Base-by-base conservation (phyloP, 2,888 invertebrate species). In the Orthosia gothica region DNA sequence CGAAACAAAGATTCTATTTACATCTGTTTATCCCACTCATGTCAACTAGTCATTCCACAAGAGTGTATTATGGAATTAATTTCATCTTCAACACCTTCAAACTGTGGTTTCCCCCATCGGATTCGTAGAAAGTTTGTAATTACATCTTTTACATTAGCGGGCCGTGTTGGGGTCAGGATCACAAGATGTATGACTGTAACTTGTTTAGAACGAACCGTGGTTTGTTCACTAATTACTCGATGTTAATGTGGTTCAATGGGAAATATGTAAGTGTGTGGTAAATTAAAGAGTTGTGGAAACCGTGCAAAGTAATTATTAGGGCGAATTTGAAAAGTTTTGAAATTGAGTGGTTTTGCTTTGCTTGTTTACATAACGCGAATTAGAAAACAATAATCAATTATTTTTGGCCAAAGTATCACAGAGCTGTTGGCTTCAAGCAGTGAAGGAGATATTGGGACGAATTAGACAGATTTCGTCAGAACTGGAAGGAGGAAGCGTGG, bases 71-170 rank as follows among this genome's bases (percentile, higher is more conserved):
- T 64, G 52, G 50, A 81, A 80, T 81, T 83, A 82, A 84, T 80
- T 81, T 83, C 26, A 81, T 77, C 81, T 79, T 81, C 70, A 79
- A 79, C 84, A 78, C 80, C 79, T 81, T 67, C 82, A 78, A 74
- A 76, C 70, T 74, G 57, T 26, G 54, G 70, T 57, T 61, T 76
- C 66, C 70, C 84, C 85, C 81, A 82, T 85, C 68, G 77, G 78
- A 82, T 87, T 81, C 61, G 76, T 59, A 67, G 70, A 73, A 89
- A 89, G 87, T 89, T 89, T 84, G 81, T 90, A 88, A 90, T 89
- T 89, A 89, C 83, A 87, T 86, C 76, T 89, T 88, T 89, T 88
- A 87, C 87, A 90, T 89, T 89, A 89, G 80, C 85, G 73, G 74
- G 71, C 73, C 76, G 61, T 78, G 85, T 83, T 78, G 47, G 76